Evolutionary conservation across 2,888 invertebrate species (phyloP).

Genomic region (Heliconius erato): DNA sequence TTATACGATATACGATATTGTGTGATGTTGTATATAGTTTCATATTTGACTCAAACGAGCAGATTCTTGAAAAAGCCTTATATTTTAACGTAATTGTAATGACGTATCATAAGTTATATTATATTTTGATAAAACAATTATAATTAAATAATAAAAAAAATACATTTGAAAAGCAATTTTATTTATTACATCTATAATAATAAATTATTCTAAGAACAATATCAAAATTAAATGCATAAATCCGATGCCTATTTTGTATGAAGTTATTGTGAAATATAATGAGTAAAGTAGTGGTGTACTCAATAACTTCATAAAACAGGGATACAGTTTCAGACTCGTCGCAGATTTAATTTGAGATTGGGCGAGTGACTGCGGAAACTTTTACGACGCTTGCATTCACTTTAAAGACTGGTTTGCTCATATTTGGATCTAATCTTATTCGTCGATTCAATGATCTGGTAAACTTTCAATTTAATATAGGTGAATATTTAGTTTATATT

Average conservation of each 20-base stretch:
- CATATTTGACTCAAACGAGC: conserved; percentile 4
- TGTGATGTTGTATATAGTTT: conserved; percentile 14
- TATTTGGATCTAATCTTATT: conserved; percentile 45
- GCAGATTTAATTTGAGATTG: conserved; percentile 83
- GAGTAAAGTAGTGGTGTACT: neutral
- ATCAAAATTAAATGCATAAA: neutral
- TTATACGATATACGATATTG: neutral
- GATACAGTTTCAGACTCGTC: conserved; percentile 63
- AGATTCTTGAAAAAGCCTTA: conserved; percentile 40
- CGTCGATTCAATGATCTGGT: conserved; percentile 29
- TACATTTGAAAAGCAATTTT: too few relatives aligned
- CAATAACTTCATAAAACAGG: conserved; percentile 28
- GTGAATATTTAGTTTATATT: neutral
- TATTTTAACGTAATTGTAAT: conserved; percentile 42
- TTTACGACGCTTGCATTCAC: conserved; percentile 71
- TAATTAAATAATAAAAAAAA: conserved; percentile 31
- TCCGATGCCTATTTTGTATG: neutral
- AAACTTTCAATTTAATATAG: neutral
- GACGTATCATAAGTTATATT: conserved; percentile 40
- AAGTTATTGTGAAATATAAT: neutral
- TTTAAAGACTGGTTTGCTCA: conserved; percentile 52
- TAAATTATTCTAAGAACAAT: too few relatives aligned
- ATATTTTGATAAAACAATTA: conserved; percentile 39
- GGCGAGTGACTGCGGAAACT: conserved; percentile 66
- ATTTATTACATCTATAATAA: too few relatives aligned